Evolutionary conservation across 35 echinoderm and acorn worm species (phyloP), one percentile per base, ranked within the genome.

Genomic region (Patiria miniata): DNA sequence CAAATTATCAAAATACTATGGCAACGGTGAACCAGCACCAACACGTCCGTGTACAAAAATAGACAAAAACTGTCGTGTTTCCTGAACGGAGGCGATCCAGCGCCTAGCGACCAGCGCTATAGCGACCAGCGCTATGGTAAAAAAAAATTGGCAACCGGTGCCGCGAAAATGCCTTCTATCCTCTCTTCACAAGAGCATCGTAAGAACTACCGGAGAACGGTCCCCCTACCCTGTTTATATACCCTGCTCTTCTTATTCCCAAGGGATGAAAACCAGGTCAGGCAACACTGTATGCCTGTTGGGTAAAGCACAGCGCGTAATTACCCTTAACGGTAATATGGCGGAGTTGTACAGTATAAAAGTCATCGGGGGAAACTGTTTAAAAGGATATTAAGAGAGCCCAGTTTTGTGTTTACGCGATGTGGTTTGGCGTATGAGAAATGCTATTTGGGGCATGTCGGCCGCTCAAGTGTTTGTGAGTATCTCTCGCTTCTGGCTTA

Each of bases 71-170:
- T 7, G 14, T 18, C 3, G 8, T 8, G 34, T 73, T 73, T 68
- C 12, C 34, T 60, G 65, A 7, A 7, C 10, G 21, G 2, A 32
- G 65, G 65, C 65, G 65, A 73, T 73, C 65, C 65, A 73, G 65
- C 65, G 65, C 65, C 65, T 73, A 47, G 42, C 42, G 42, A 47
- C 42, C 42, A 47, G 42, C 42, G 42, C 42, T 47, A 73, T 73
- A 73, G 65, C 65, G 65, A 73, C 65, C 65, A 73, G 65, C 65
- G 65, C 65, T 73, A 73, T 36, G 29, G 21, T n/a, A n/a, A n/a
- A 73, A 22, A 73, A 73, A 30, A 9, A 30, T 14, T 73, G 65
- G 65, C 65, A 73, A 73, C 65, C 65, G 29, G 65, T 23, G 65
- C 65, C 65, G 23, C 28, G 8, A 34, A 73, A 7, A 73, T 61